These are phyloP conservation scores for Teleopsis dalmanni DNA, from an alignment of 1,140 invertebrate genomes.

Conservation along the genomic window DNA sequence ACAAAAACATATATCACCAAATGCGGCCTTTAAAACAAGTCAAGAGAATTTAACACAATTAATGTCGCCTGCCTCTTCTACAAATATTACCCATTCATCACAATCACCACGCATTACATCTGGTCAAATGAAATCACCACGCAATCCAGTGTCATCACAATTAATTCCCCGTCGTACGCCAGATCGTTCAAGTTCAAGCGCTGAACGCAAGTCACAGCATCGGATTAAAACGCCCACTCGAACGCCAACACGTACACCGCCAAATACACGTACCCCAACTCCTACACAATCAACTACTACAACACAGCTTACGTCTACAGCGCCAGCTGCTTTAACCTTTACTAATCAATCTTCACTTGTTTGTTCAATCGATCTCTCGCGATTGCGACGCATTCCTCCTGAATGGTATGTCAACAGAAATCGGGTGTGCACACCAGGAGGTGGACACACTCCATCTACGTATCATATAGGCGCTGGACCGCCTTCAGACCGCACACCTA, in stretches of 20 bases:
- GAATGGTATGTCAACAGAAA: constrained; percentile 27
- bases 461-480: not conserved
- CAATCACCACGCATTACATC: constrained; percentile 20
- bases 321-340: constrained; percentile 21
- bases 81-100: constrained; percentile 1
- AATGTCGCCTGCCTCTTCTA: too few relatives aligned
- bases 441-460: not conserved
- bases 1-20: constrained; percentile 13
- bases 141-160: constrained; percentile 1
- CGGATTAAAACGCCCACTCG: constrained; percentile 18
- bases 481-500: constrained; percentile 8
- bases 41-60: constrained; percentile 10
- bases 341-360: constrained; percentile 21
- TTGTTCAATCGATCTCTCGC: constrained; percentile 38
- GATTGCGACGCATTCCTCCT: constrained; percentile 23
- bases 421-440: constrained; percentile 6
- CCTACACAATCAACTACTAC: constrained; percentile 10
- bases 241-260: constrained; percentile 16
- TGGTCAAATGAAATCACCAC: constrained; percentile 12
- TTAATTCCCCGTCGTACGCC: constrained; percentile 11
- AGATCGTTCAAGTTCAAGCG: constrained; percentile 10
- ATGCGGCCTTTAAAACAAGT: constrained; percentile 6
- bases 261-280: constrained; percentile 18
- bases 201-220: constrained; percentile 13
- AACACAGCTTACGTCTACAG: constrained; percentile 4